phyloP scores from a whole-genome alignment of 2,888 invertebrate species.

The Clepsis dumicolana region DNA sequence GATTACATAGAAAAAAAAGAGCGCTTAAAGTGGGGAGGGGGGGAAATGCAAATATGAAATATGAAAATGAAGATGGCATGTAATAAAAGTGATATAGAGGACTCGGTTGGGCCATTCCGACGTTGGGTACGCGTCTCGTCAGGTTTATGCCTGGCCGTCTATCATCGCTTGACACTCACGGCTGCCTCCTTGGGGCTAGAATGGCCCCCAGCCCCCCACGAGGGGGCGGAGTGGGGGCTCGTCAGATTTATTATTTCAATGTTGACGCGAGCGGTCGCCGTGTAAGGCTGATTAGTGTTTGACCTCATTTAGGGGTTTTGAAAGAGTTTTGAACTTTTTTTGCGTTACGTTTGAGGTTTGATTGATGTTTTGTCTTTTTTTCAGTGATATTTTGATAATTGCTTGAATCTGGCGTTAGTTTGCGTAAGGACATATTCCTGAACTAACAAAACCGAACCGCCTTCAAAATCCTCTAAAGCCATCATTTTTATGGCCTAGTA shows the following conservation, averaged over 20 bases:
- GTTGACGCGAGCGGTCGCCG: constrained; percentile 68
- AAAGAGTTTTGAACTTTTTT: neutral
- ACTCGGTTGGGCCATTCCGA: constrained; percentile 92
- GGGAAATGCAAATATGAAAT: constrained; percentile 87
- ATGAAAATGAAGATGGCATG: constrained; percentile 90
- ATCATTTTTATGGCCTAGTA: no score
- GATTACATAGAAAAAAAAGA: constrained; percentile 84
- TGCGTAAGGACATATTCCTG: no score
- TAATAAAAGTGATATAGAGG: constrained; percentile 93
- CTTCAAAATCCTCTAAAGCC: no score
- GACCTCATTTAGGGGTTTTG: constrained; percentile 31
- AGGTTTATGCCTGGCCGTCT: constrained; percentile 91
- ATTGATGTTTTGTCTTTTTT: no score
- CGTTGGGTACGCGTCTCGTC: constrained; percentile 90
- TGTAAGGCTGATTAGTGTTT: constrained; percentile 44
- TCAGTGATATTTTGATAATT: no score
- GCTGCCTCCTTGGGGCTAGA: constrained; percentile 74
- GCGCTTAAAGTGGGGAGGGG: constrained; percentile 72
- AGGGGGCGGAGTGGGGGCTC: constrained; percentile 52
- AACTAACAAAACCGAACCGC: no score
- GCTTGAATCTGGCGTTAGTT: no score
- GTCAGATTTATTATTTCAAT: constrained; percentile 80
- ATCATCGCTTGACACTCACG: constrained; percentile 89
- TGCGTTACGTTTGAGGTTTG: neutral
- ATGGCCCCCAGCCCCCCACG: constrained; percentile 39